Base-by-base conservation (phyloP, 2,797 vertebrate species). In the Phoxinus dragarum region DNA sequence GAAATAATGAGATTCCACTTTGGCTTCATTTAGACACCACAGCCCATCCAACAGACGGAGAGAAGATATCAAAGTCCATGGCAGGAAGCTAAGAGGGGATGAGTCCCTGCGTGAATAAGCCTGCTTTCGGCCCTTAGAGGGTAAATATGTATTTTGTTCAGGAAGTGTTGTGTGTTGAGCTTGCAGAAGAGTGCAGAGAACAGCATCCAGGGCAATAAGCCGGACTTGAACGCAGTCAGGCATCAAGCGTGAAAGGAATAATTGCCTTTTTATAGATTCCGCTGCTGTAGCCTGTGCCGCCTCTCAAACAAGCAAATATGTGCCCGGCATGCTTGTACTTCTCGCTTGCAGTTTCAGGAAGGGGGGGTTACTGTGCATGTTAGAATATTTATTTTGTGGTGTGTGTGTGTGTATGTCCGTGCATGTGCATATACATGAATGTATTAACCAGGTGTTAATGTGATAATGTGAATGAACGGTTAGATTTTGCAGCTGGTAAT, bases 231-330 rank as follows among this genome's bases (percentile, higher is more conserved):
- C 71, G 83, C 89, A 86, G 74, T 86, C 84, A 89, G 88, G 86
- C 88, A 92, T 89, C 84, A 89, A 89, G 89, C 86, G 79, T 89
- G 84, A 86, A 88, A 73, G 89, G 88, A 89, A 85, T 93, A 94
- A 93, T 92, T 93, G 88, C 89, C 89, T 92, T 86, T 91, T 91
- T 93, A 90, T 81, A 85, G 72, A 92, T 90, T 89, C 89, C 59
- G 81, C 86, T 69, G 87, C 86, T 88, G 89, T 85, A 86, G 88
- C 76, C 73, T 71, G 71, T 81, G 82, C 82, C 2, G 38, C 85
- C 88, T 87, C 86, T 92, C 82, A 90, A 90, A 90, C 90, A 90
- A 89, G 79, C 83, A 86, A 86, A 86, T 90, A 90, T 91, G 87
- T 90, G 87, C 84, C 68, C 84, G 81, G 89, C 84, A 90, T 91